These are phyloP conservation scores for Lanius collurio DNA, from an alignment of 2,113 vertebrate species.

Conservation along the genomic window DNA sequence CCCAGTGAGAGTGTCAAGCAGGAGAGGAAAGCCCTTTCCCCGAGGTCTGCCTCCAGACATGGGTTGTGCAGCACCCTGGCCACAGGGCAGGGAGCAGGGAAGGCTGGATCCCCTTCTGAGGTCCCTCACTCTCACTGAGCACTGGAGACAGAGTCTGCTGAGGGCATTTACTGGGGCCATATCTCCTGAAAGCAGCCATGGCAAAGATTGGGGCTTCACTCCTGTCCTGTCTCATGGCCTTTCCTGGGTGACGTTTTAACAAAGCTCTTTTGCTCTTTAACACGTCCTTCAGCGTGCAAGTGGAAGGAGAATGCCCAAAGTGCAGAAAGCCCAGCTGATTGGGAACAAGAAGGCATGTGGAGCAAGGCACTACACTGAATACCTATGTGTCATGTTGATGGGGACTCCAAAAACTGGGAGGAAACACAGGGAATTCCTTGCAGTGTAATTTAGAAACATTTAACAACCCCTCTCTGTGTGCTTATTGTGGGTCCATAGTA, in stretches of 20 bases:
- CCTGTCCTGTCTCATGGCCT: background rate
- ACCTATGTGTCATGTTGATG: background rate
- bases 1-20: background rate
- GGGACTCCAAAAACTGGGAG: background rate
- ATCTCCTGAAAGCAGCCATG: background rate
- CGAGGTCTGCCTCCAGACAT: background rate
- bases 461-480: background rate
- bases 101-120: background rate
- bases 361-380: background rate
- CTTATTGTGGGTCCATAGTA: background rate
- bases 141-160: background rate
- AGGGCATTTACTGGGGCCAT: background rate
- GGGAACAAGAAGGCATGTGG: background rate
- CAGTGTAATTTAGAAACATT: background rate
- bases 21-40: background rate
- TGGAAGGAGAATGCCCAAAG: background rate
- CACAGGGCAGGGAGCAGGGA: background rate
- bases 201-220: background rate
- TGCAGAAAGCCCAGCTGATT: background rate
- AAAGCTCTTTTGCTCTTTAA: background rate
- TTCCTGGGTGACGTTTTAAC: background rate
- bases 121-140: rapidly evolving
- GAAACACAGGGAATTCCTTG: background rate
- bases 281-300: background rate
- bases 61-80: background rate